Percentiles rank a stretch among this genome's conserved stretches.
These are phyloP conservation scores for Euphydryas editha DNA, from an alignment of 2,888 invertebrate species.

Conservation along the genomic window DNA sequence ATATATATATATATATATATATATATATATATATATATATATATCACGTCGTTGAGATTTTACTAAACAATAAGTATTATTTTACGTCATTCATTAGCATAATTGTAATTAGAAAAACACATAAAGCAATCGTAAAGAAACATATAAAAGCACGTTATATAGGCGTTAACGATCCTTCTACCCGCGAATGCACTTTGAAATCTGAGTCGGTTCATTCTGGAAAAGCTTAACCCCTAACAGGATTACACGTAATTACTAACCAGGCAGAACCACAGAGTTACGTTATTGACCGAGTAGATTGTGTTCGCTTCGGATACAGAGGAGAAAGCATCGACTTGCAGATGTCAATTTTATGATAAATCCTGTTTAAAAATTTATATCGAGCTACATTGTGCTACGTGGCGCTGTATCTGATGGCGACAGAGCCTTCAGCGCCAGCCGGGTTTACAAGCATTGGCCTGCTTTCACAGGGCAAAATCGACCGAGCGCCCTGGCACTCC, in stretches of 20 bases:
- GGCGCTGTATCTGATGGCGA: background rate
- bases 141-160: background rate
- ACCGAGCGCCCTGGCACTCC: slow-evolving; percentile 64
- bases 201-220: slow-evolving; percentile 19
- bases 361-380: background rate
- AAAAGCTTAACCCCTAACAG: slow-evolving; percentile 22
- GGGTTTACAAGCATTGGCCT: slow-evolving; percentile 32
- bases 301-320: background rate
- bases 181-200: slow-evolving; percentile 12
- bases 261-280: slow-evolving; percentile 2
- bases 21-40: too few relatives aligned
- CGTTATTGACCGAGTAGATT: background rate
- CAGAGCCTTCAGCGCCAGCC: background rate
- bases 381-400: background rate
- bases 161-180: slow-evolving; percentile 12
- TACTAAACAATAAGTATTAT: too few relatives aligned
- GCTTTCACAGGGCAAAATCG: slow-evolving; percentile 55
- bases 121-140: background rate
- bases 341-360: background rate
- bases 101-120: background rate
- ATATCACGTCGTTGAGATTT: too few relatives aligned
- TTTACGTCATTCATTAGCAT: background rate
- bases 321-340: background rate
- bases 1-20: too few relatives aligned
- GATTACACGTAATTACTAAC: slow-evolving; percentile 8